A percentile compares a stretch with the other conserved stretches of the same genome.
Evolutionary conservation across 2,113 vertebrate species (phyloP).

Genomic region (Ailuropoda melanoleuca): DNA sequence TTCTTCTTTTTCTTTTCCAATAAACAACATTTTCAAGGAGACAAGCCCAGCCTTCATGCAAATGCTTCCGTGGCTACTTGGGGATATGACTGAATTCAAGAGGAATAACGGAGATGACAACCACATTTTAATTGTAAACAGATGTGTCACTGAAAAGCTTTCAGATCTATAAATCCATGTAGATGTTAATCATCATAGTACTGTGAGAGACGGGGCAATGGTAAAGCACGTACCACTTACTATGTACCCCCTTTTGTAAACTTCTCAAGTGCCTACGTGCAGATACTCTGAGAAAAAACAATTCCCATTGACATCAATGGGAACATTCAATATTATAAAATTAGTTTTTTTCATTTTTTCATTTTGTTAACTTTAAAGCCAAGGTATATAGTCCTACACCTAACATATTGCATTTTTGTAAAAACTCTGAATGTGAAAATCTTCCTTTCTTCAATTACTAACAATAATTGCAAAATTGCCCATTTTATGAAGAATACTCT

Average conservation of each 20-base stretch:
- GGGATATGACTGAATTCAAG: constrained; percentile 23
- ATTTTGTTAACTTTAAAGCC: neutral
- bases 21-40: constrained; percentile 48
- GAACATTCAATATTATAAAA: neutral
- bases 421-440: neutral
- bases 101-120: neutral
- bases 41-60: neutral
- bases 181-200: neutral
- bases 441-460: constrained; percentile 15
- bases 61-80: constrained; percentile 14
- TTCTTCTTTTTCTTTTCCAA: constrained; percentile 59
- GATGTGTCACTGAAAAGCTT: constrained; percentile 25
- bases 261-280: neutral
- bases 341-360: neutral
- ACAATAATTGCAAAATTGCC: neutral
- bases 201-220: neutral
- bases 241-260: neutral
- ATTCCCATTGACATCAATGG: neutral
- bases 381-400: neutral
- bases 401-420: neutral
- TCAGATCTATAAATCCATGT: neutral
- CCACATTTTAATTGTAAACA: constrained; percentile 47
- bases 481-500: neutral
- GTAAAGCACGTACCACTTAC: neutral
- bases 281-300: neutral